Conservation (phyloP, 2,888 invertebrate genomes). For the Campoletis raptor region DNA sequence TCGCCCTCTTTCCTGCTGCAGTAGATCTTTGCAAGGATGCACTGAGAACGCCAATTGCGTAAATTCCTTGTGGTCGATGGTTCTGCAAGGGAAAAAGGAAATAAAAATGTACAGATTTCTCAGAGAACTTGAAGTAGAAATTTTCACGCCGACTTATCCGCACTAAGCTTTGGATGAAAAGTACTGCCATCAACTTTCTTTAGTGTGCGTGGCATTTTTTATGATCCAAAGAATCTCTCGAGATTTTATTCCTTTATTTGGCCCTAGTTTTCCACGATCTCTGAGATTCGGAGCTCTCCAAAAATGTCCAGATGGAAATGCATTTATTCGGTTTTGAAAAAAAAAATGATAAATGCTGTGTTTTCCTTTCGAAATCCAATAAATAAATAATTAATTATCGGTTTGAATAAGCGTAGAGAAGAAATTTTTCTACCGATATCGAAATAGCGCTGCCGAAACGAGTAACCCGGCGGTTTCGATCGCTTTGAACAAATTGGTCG, state of each 20-base stretch:
- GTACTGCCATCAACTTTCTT: neutral
- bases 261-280: neutral
- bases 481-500: slow-evolving; percentile 71
- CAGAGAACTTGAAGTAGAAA: slow-evolving; percentile 35
- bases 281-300: neutral
- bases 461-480: slow-evolving; percentile 48
- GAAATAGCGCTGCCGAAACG: slow-evolving; percentile 25
- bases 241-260: neutral
- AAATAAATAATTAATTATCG: neutral
- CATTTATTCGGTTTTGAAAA: neutral
- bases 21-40: slow-evolving; percentile 46
- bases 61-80: slow-evolving; percentile 62
- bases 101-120: slow-evolving; percentile 19
- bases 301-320: neutral
- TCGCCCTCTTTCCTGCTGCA: slow-evolving; percentile 25
- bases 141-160: slow-evolving; percentile 47
- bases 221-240: neutral
- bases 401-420: neutral
- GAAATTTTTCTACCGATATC: slow-evolving; percentile 7
- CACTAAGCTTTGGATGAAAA: neutral
- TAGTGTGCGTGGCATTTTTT: neutral
- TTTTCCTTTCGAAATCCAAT: neutral
- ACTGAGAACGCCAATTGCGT: slow-evolving; percentile 64
- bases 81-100: slow-evolving; percentile 24
- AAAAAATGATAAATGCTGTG: neutral